A percentile compares a stretch with the other conserved stretches of the same genome.
Conservation (phyloP, 2,888 invertebrate species). For the Leucania comma region DNA sequence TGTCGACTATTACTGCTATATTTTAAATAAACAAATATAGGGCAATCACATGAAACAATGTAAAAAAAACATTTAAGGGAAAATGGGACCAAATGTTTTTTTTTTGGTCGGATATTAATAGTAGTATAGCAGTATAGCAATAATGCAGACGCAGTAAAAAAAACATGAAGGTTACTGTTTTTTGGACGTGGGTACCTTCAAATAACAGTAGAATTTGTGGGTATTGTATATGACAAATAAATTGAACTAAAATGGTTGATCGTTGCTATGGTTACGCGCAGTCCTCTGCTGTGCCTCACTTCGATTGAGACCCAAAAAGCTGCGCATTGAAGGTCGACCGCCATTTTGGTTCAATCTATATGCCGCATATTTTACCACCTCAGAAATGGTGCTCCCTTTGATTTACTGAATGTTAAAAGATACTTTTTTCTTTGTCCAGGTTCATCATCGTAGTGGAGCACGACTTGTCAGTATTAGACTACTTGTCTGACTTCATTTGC, state of each 20-base stretch:
- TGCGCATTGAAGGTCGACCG: no score
- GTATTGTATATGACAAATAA: no score
- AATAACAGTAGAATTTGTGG: background rate
- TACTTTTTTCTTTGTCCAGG: conserved; percentile 84
- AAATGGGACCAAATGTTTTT: background rate
- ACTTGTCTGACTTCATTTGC: conserved; percentile 99
- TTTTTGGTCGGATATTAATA: no score
- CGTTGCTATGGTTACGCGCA: no score
- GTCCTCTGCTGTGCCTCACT: no score
- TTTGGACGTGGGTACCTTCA: background rate
- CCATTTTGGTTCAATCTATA: no score
- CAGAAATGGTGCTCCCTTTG: background rate
- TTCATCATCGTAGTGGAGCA: conserved; percentile 99
- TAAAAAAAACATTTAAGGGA: background rate
- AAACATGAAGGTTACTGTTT: no score
- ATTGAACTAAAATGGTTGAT: no score
- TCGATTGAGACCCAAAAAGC: no score
- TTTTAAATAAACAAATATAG: no score
- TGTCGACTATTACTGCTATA: conserved; percentile 63
- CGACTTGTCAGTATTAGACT: conserved; percentile 99
- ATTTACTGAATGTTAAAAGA: background rate
- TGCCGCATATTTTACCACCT: no score
- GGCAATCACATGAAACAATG: background rate
- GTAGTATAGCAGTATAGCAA: background rate
- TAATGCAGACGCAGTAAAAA: background rate